These are phyloP conservation scores for Pangasianodon hypophthalmus DNA, from an alignment of 2,113 vertebrate species.

Conservation along the genomic window DNA sequence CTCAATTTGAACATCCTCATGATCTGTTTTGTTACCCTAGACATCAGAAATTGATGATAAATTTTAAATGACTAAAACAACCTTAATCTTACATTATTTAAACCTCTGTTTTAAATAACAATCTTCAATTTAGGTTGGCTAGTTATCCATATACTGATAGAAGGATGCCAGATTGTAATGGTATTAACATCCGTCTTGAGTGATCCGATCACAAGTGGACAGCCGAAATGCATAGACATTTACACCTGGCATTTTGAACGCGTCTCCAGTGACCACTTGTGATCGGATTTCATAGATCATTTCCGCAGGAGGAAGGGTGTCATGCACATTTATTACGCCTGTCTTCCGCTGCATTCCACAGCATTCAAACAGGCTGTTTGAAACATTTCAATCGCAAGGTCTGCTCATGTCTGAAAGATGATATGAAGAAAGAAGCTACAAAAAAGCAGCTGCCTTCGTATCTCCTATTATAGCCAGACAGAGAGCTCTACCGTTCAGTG, in stretches of 20 bases:
- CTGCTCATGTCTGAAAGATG: not conserved
- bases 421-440: no score
- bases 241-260: not conserved
- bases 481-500: not conserved
- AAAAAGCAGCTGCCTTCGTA: not conserved
- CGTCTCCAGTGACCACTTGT: not conserved
- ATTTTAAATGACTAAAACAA: not conserved
- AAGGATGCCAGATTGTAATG: not conserved
- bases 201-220: not conserved
- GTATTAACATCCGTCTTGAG: not conserved
- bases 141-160: not conserved
- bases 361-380: not conserved
- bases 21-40: conserved; percentile 25
- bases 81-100: not conserved
- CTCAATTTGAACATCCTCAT: conserved; percentile 42
- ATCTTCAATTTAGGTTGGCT: not conserved
- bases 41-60: not conserved
- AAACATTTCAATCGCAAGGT: not conserved
- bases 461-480: not conserved
- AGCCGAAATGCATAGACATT: not conserved
- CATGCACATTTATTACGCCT: not conserved
- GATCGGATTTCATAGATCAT: not conserved
- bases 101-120: not conserved
- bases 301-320: not conserved
- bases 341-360: no score